Base-by-base conservation (phyloP, 1,140 invertebrate species). In the Ips nitidus region DNA sequence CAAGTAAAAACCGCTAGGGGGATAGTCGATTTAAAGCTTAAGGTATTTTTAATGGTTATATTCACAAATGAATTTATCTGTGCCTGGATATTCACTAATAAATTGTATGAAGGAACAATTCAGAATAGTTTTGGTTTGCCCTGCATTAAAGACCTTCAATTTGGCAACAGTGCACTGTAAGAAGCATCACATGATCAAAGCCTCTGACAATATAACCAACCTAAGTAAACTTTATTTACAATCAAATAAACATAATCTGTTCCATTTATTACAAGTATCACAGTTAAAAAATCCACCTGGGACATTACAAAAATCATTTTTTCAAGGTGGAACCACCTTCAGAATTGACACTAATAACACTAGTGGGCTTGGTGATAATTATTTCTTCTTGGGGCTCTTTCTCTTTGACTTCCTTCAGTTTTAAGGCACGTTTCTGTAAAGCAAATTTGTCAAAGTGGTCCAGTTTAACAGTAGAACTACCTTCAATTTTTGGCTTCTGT, bases 11-110 rank as follows among this genome's bases (percentile, higher is more conserved):
- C 41, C 73, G 57, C 39, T 59, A 59, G 57, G 8, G 39, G 8
- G 37, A 42, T 41, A 59, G 57, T 37, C 5, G 7, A 50, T 53
- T 52, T 61, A 61, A 64, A 64, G 47, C n/a, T 56, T 70, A 63
- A 63, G 53, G 43, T 70, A 63, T 55, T 63, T 63, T 63, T 63
- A 76, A 71, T 62, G 73, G 73, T 72, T 77, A 77, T 73, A 76
- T 72, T 78, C 74, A 74, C 75, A 76, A 75, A 76, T 73, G 76
- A 77, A 77, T 79, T 79, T 79, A 76, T 79, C 76, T 79, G 78
- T 79, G 78, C 78, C 78, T 79, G 78, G 76, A 79, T 68, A 63
- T 76, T 79, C 78, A 79, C 77, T 75, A 78, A 77, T 77, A 76
- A 77, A 77, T 50, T 50, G 45, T 50, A 50, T 8, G 45, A 22